Percentiles rank a stretch among this genome's conserved stretches.
Evolutionary conservation across 2,888 invertebrate species (phyloP).

Genomic region (Ctena decussata): DNA sequence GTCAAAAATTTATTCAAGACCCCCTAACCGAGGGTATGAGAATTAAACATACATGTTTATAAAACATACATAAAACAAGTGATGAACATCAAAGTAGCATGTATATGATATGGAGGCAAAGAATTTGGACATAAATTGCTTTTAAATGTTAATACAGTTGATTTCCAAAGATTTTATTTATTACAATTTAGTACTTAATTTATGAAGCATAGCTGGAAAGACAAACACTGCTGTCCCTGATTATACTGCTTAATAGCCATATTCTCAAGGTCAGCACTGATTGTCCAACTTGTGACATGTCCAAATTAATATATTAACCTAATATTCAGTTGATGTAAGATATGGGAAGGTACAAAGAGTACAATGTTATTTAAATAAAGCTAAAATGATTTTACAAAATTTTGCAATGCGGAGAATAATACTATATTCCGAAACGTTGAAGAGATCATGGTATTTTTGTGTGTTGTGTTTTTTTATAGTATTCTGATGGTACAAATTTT

Average conservation of each 20-base stretch:
- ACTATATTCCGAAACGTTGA: not conserved
- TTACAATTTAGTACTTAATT: no score
- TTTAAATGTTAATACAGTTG: not conserved
- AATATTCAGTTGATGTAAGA: not conserved
- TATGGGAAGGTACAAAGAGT: slow-evolving; percentile 8
- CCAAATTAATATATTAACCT: not conserved
- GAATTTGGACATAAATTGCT: not conserved
- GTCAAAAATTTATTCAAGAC: slow-evolving; percentile 2
- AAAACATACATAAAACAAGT: not conserved
- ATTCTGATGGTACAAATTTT: not conserved
- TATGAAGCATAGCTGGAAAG: not conserved
- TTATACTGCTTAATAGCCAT: not conserved
- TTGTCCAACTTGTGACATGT: not conserved
- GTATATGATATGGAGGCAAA: not conserved
- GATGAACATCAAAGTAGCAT: not conserved
- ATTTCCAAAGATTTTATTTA: not conserved
- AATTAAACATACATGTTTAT: not conserved
- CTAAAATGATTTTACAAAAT: not conserved
- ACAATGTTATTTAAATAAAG: not conserved
- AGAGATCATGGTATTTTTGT: not conserved
- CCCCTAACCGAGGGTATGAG: slow-evolving; percentile 2
- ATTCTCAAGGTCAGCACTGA: not conserved
- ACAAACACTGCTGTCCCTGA: not conserved
- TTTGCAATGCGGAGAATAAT: not conserved
- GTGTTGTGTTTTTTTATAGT: not conserved